Evolutionary conservation across 2,888 invertebrate species (phyloP), one percentile per base, ranked within the genome.

Genomic region (Caenorhabditis imperialis): DNA sequence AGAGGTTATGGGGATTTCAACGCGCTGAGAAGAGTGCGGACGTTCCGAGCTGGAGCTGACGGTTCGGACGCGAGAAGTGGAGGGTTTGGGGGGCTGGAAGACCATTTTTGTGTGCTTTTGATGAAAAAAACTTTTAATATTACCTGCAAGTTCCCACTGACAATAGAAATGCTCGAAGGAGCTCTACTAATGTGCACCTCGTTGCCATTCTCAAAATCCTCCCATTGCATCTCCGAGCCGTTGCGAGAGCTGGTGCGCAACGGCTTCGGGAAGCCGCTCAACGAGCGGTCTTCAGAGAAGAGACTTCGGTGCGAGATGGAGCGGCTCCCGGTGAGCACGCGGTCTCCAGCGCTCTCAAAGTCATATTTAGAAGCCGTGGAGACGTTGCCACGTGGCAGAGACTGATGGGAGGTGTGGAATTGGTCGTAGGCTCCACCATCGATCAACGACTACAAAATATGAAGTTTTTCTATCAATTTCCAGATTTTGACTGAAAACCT

Each of bases 391-490:
- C 16, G n/a, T 2, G 18, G 30, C 14, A 45, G 20, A n/a, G 35
- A 54, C 27, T 50, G 50, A n/a, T 22, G 48, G 3, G 69, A 69
- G 16, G 22, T 23, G 35, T 42, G 70, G 42, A 61, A 70, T 3
- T 40, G 18, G 8, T 70, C 40, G 40, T 70, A 70, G 6, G 70
- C 70, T 14, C 70, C 70, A 10, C 70, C 70, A 20, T 70, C 70
- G 22, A 55, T 35, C 12, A 48, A 35, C 14, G 45, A 25, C 69
- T 69, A 38, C 14, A 51, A 53, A 50, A 25, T 12, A 27, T 14
- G 3, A 27, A 0, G 12, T 30, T 14, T 16, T 18, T 8, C 10
- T 30, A n/a, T n/a, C 33, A 61, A 42, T 25, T 7, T 12, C 23
- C 20, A 3, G 10, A 2, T n/a, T n/a, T n/a, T n/a, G 16, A 54